A percentile compares a stretch with the other conserved stretches of the same genome.
phyloP scores from a whole-genome alignment of 2,113 vertebrate species.

The Acanthochromis polyacanthus region DNA sequence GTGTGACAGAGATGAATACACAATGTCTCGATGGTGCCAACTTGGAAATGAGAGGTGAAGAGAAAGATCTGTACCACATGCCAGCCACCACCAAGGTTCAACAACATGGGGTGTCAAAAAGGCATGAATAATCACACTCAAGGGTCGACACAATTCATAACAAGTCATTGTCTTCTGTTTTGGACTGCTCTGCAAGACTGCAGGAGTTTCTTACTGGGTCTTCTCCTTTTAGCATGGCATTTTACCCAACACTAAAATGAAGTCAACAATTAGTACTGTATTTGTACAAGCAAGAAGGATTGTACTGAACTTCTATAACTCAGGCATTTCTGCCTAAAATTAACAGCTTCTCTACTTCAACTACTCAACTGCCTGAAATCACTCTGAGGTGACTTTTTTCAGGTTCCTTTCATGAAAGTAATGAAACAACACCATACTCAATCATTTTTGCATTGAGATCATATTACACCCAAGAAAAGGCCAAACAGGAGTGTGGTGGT shows the following conservation, averaged over 20 bases:
- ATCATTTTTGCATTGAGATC: conserved; percentile 61
- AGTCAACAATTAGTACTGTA: not conserved
- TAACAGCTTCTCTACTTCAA: conserved; percentile 42
- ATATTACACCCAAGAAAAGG: conserved; percentile 69
- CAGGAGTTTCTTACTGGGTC: conserved; percentile 17
- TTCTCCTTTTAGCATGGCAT: not conserved
- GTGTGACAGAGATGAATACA: conserved; percentile 37
- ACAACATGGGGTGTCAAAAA: conserved; percentile 39
- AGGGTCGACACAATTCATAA: conserved; percentile 41
- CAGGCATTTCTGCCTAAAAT: conserved; percentile 27
- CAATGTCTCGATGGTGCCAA: conserved; percentile 41
- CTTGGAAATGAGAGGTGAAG: conserved; percentile 51
- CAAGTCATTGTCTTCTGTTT: conserved; percentile 18
- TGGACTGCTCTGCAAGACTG: not conserved
- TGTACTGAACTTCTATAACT: conserved; percentile 7
- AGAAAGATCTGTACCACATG: conserved; percentile 35
- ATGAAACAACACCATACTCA: conserved; percentile 55
- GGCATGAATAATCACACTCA: conserved; percentile 39
- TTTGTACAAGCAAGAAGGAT: not conserved
- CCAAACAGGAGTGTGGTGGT: conserved; percentile 68
- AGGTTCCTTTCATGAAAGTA: conserved; percentile 39
- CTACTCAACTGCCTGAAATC: conserved; percentile 50
- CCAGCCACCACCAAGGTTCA: conserved; percentile 11
- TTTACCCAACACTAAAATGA: conserved; percentile 9
- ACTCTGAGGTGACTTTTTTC: conserved; percentile 51